Base-by-base conservation (phyloP, 2,888 invertebrate genomes). In the Achlya flavicornis region DNA sequence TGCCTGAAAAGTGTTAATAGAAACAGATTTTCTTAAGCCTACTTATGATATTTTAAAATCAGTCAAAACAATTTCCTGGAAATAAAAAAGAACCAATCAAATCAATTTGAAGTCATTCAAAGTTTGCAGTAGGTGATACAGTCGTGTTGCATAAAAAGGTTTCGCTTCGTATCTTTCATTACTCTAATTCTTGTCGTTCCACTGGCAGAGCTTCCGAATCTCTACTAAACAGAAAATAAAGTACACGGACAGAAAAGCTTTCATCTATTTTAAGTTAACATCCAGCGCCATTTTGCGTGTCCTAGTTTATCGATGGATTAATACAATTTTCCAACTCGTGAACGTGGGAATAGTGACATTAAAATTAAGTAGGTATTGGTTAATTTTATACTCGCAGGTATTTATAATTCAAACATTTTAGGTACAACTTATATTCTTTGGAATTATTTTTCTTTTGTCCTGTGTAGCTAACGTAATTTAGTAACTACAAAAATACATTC, bases 191-290 rank as follows among this genome's bases (percentile, higher is more conserved):
- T 65, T 53, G 67, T 61, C 66, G 65, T 71, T 69, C 65, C 48
- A 70, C 71, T 70, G 60, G 41, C 64, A 68, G 57, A 60, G 43
- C 62, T 66, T 66, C 68, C 62, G 64, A 67, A 73, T 69, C 68
- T 71, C 69, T 69, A 71, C 75, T 73, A 79, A 75, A 74, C 76
- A 79, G 73, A 80, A 79, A 78, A 79, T 79, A 80, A 79, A 78
- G 79, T 79, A 79, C 77, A 81, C 78, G 66, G 74, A 75, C 75
- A 71, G 74, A 74, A 76, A 78, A 77, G 78, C 77, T 78, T 79
- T 75, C 75, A 65, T 80, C 80, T 80, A 82, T 82, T 83, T 78
- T 75, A 73, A 78, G 77, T 75, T 67, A 72, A 75, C 67, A 69
- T 75, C 76, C 72, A 69, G 64, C 78, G 73, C 80, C 76, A 79